These are phyloP conservation scores for Drosophila borealis DNA, from an alignment of 2,888 invertebrate genomes.

Conservation along the genomic window DNA sequence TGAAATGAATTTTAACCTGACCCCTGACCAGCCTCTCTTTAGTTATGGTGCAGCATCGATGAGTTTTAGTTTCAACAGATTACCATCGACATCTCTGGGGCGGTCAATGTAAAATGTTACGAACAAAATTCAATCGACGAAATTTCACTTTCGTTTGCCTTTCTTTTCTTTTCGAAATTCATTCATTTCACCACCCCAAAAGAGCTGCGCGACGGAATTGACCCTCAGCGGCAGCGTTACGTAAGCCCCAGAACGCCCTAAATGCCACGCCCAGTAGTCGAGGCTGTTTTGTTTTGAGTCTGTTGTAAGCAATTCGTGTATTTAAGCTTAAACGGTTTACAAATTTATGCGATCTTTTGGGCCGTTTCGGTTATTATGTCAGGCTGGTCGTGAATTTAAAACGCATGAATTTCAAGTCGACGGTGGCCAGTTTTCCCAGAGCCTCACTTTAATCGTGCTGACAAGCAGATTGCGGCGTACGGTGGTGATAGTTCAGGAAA, in stretches of 20 bases:
- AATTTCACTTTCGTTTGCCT: constrained; percentile 71
- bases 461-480: constrained; percentile 8
- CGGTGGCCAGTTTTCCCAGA: constrained; percentile 26
- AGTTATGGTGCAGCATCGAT: constrained; percentile 33
- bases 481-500: constrained; percentile 35
- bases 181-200: constrained; percentile 51
- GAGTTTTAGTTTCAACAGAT: constrained; percentile 47
- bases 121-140: constrained; percentile 52
- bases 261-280: constrained; percentile 69
- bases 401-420: not conserved
- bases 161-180: constrained; percentile 43
- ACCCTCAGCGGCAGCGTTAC: constrained; percentile 60
- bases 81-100: constrained; percentile 9
- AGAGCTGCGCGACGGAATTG: constrained; percentile 33
- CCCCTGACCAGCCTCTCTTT: constrained; percentile 14
- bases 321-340: constrained; percentile 58
- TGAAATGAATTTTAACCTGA: constrained; percentile 40
- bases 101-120: constrained; percentile 35
- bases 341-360: constrained; percentile 60
- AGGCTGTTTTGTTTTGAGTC: constrained; percentile 17
- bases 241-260: constrained; percentile 38
- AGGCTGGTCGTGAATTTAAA: constrained; percentile 25
- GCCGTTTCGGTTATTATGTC: constrained; percentile 47
- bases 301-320: constrained; percentile 27
- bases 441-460: constrained; percentile 4